Base-by-base conservation (phyloP, 1,140 invertebrate species). In the Trichonephila inaurata region DNA sequence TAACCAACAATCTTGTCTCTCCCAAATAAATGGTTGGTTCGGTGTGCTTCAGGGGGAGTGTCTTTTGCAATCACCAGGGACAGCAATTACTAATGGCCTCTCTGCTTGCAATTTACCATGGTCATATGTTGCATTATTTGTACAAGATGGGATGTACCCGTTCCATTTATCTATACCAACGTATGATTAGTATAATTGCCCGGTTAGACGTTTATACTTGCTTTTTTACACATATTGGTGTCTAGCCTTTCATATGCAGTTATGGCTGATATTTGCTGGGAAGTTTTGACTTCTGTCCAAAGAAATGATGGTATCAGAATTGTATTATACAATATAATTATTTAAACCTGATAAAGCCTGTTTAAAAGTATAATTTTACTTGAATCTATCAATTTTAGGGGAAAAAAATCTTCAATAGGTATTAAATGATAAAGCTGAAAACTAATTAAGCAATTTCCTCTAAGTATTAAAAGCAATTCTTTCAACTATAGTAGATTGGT, bases 121-220 rank as follows among this genome's bases (percentile, higher is more conserved):
- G 40, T 72, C 88, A 89, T n/a, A 89, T 64, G 72, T 72, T 89
- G 64, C 51, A 72, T 89, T 89, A 33, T 89, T 89, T 89, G 66
- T 60, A 89, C 40, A 89, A 89, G 88, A n/a, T 72, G 88, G 88
- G 88, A 60, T 18, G 88, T n/a, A 72, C 66, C 61, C 19, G 44
- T 21, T 24, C 88, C 88, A 89, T 89, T 89, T 89, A 72, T 89
- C 19, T 89, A 21, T 72, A 89, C 62, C 62, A 72, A 51, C 12
- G n/a, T 89, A 51, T 89, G 88, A 89, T 89, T 89, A 89, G 40
- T 51, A 58, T 89, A 89, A 89, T 89, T 89, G 40, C 40, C 21
- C 24, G 19, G 62, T 89, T 72, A 64, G 24, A 60, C 12, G 19
- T 40, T 51, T 7, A 64, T 24, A n/a, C 21, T 61, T 89, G 62